These are phyloP conservation scores for Hydrolagus affinis DNA, from an alignment of 2,113 vertebrate genomes.

Conservation along the genomic window DNA sequence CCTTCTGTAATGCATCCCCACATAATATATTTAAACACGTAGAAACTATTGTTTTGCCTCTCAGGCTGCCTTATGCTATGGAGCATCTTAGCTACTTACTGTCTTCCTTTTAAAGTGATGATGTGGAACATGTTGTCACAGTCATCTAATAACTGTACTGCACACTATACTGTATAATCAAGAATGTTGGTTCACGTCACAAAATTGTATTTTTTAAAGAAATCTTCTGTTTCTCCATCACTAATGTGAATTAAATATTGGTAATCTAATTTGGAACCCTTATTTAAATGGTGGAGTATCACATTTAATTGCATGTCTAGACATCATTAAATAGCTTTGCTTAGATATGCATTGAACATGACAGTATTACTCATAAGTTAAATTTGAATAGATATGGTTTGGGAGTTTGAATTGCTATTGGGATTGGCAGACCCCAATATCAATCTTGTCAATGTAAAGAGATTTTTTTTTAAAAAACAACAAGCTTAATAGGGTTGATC, in stretches of 20 bases:
- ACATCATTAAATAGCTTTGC: neutral
- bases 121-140: neutral
- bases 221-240: neutral
- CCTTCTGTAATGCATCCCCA: neutral
- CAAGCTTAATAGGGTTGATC: neutral
- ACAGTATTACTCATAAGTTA: neutral
- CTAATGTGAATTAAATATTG: neutral
- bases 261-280: neutral
- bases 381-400: neutral
- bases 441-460: neutral
- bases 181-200: neutral
- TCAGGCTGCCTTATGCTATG: neutral
- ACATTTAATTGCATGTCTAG: neutral
- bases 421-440: neutral
- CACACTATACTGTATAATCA: neutral
- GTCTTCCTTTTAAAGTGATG: neutral
- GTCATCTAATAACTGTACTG: neutral
- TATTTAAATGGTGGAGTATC: neutral
- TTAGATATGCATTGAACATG: neutral
- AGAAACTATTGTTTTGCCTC: neutral
- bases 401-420: neutral
- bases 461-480: neutral
- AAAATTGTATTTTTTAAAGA: neutral
- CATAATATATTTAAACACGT: neutral
- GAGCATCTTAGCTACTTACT: neutral